phyloP scores from a whole-genome alignment of 1,140 invertebrate genomes.

The Lepidotrigona ventralis region DNA sequence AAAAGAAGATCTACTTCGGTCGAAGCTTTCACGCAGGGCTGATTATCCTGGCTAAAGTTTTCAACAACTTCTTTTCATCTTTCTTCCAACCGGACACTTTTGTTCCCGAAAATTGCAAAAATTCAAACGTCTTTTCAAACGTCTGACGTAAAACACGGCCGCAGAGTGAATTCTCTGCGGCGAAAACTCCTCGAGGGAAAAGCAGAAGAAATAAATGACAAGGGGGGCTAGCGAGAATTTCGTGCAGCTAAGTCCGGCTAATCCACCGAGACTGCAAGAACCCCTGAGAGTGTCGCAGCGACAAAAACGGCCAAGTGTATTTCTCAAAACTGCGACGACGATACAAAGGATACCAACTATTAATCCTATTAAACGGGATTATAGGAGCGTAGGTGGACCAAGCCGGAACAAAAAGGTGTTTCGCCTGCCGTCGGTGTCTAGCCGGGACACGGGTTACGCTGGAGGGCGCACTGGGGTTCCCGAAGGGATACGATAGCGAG shows the following conservation, averaged over 20 bases:
- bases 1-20: no score
- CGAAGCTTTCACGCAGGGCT: no score
- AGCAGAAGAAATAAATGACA: neutral
- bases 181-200: no score
- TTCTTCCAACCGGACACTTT: no score
- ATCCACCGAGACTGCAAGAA: constrained; percentile 4
- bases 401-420: neutral
- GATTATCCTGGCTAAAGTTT: no score
- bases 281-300: neutral
- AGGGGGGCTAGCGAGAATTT: neutral
- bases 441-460: neutral
- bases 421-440: neutral
- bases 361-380: constrained; percentile 19
- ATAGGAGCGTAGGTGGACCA: neutral
- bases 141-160: neutral
- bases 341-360: constrained; percentile 4
- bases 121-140: neutral
- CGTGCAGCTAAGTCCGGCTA: neutral
- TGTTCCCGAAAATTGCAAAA: no score
- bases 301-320: constrained; percentile 1
- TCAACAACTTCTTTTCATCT: no score
- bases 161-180: no score
- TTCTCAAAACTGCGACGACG: neutral
- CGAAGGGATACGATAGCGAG: neutral
- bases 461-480: constrained; percentile 11